These are phyloP conservation scores for Teleogryllus oceanicus DNA, from an alignment of 2,888 invertebrate species.

Conservation along the genomic window DNA sequence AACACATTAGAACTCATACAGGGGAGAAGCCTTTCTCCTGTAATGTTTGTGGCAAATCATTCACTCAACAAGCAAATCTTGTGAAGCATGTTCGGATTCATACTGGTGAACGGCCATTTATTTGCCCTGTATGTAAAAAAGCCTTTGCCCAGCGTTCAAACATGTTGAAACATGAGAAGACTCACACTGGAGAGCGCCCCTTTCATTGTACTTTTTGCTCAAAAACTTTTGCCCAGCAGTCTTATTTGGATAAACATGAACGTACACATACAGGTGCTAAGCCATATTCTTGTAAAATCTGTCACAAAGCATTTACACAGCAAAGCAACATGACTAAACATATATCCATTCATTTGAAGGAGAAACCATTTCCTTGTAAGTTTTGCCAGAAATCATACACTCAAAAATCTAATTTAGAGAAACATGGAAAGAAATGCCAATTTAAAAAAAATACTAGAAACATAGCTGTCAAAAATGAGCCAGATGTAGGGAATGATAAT, in stretches of 20 bases:
- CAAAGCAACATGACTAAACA: slow-evolving; percentile 40
- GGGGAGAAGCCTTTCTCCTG: slow-evolving; percentile 42
- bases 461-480: no score
- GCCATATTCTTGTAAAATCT: slow-evolving; percentile 39
- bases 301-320: slow-evolving; percentile 39
- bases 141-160: slow-evolving; percentile 41
- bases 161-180: slow-evolving; percentile 38
- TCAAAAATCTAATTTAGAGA: slow-evolving; percentile 32
- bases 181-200: slow-evolving; percentile 40
- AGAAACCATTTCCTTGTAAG: slow-evolving; percentile 29
- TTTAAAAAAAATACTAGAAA: no score
- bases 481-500: no score
- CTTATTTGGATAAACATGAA: slow-evolving; percentile 40
- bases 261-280: slow-evolving; percentile 40
- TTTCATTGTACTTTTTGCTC: slow-evolving; percentile 39
- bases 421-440: slow-evolving; percentile 29
- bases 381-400: slow-evolving; percentile 31
- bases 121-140: slow-evolving; percentile 42
- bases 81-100: slow-evolving; percentile 39
- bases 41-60: slow-evolving; percentile 37
- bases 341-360: slow-evolving; percentile 35
- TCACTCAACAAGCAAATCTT: slow-evolving; percentile 40
- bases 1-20: slow-evolving; percentile 44
- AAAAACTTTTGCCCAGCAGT: slow-evolving; percentile 40
- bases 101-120: slow-evolving; percentile 41